These are phyloP conservation scores for Crotalus horridus DNA, from an alignment of 2,113 vertebrate species.

Conservation along the genomic window DNA sequence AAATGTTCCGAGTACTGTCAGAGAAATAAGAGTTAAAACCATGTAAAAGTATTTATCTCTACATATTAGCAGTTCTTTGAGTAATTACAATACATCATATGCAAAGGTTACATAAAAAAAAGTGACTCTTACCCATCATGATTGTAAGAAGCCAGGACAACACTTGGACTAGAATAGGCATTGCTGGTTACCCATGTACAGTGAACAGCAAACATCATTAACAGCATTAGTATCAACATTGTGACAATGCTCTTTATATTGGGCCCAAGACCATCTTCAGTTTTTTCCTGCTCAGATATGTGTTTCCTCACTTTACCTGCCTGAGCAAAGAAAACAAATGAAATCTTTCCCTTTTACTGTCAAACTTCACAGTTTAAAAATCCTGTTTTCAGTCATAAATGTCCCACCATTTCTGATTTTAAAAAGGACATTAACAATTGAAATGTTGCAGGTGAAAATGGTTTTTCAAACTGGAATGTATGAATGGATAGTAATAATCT, in stretches of 20 bases:
- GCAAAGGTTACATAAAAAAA: neutral
- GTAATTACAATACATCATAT: neutral
- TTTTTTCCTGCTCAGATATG: constrained; percentile 94
- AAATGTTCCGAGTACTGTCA: constrained; percentile 90
- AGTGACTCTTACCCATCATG: constrained; percentile 86
- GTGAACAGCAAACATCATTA: constrained; percentile 99
- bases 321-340: constrained; percentile 70
- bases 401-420: neutral
- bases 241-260: constrained; percentile 98
- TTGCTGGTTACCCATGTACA: constrained; percentile 99
- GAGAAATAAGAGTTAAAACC: neutral
- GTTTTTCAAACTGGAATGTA: neutral
- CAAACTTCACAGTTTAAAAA: neutral
- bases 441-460: neutral
- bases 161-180: constrained; percentile 96
- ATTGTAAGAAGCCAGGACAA: constrained; percentile 96
- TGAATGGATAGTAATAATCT: neutral
- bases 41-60: neutral
- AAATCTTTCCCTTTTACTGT: constrained; percentile 9
- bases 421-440: neutral
- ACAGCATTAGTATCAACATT: constrained; percentile 96
- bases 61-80: neutral
- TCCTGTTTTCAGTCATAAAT: neutral
- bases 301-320: constrained; percentile 99
- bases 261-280: constrained; percentile 92